These are phyloP conservation scores for Rhinolophus ferrumequinum DNA, from an alignment of 2,113 vertebrate species.

Conservation along the genomic window DNA sequence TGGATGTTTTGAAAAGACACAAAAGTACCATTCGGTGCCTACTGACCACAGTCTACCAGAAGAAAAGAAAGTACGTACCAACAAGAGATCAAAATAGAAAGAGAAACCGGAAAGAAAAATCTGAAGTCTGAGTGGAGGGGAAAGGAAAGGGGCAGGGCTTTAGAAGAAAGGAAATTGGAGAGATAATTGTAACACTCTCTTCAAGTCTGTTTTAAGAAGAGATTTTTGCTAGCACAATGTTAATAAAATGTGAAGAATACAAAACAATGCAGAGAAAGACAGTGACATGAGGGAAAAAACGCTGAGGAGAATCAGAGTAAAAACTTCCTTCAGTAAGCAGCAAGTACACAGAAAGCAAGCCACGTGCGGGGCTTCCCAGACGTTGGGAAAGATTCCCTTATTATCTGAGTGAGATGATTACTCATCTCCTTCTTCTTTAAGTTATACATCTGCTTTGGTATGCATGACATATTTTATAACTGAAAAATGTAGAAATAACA, in stretches of 20 bases:
- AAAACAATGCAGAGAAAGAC: background rate
- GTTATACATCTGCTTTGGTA: background rate
- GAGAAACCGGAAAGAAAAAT: background rate
- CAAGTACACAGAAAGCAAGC: background rate
- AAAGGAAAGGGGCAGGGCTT: background rate
- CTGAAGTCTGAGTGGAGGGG: background rate
- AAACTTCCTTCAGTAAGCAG: background rate
- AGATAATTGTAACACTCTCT: no score
- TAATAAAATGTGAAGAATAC: background rate
- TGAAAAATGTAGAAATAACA: background rate
- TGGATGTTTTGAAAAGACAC: background rate
- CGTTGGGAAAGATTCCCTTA: background rate
- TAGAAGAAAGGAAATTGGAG: no score
- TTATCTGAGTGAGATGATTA: background rate
- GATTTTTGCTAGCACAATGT: background rate
- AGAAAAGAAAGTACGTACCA: background rate
- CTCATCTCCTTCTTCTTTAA: background rate
- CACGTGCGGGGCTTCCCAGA: background rate
- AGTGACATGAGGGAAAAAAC: background rate
- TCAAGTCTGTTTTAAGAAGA: no score
- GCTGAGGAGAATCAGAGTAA: background rate
- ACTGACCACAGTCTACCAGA: background rate
- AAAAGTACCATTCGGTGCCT: background rate
- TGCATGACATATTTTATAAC: background rate
- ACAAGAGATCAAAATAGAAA: background rate